Conservation (phyloP, 2,888 invertebrate genomes). For the Sesia bembeciformis region DNA sequence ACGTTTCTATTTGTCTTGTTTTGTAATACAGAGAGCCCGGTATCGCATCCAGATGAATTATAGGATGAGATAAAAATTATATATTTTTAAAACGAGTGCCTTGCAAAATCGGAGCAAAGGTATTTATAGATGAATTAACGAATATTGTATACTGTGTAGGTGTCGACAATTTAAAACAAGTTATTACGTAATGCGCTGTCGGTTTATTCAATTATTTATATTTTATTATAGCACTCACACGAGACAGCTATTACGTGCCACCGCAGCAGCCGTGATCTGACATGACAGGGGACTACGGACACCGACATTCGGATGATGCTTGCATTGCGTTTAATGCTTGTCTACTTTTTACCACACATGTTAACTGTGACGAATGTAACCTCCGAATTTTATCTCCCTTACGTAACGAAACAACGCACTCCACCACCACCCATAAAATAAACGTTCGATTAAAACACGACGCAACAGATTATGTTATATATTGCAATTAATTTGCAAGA, state of each 20-base stretch:
- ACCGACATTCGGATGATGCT: slow-evolving; percentile 1
- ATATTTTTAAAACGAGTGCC: no score
- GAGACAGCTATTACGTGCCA: neutral
- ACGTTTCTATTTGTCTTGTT: neutral
- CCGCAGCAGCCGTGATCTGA: slow-evolving; percentile 1
- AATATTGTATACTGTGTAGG: no score
- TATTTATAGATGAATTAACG: no score
- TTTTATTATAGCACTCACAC: neutral
- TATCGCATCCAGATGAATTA: no score
- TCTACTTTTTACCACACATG: slow-evolving; percentile 26
- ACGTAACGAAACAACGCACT: no score
- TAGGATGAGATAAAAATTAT: no score
- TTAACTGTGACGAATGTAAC: slow-evolving; percentile 9
- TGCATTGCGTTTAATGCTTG: slow-evolving; percentile 28
- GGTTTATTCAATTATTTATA: slow-evolving; percentile 1
- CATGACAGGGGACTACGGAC: slow-evolving; percentile 5
- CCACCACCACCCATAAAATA: no score
- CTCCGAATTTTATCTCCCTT: no score
- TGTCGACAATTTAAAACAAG: no score
- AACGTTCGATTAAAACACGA: no score
- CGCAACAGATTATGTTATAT: neutral
- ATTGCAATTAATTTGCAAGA: slow-evolving; percentile 30
- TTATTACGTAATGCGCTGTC: neutral
- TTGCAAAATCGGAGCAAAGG: no score
- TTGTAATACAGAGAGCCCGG: no score